Percentiles rank a stretch among this genome's conserved stretches.
Conservation (phyloP, 2,888 invertebrate genomes). For the Trissonchulus sp. region DNA sequence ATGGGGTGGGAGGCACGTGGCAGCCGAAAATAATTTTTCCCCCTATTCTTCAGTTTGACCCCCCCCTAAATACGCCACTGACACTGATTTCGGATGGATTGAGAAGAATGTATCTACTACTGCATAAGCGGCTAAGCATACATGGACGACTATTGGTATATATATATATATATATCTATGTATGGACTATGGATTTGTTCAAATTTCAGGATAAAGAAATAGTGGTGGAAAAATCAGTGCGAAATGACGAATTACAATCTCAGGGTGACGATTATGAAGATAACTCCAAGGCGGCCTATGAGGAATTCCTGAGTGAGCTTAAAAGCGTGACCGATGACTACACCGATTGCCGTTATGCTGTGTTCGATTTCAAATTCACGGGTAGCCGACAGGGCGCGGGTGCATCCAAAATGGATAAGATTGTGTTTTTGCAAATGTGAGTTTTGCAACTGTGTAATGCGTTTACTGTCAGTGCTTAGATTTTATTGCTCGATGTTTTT, state of each 20-base stretch:
- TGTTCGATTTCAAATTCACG: conserved; percentile 93
- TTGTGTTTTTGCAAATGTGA: conserved; percentile 90
- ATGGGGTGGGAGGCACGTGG: too few species aligned
- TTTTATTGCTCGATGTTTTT: too few species aligned
- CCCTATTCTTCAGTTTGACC: too few species aligned
- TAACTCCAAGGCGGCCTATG: conserved; percentile 67
- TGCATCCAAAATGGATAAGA: conserved; percentile 88
- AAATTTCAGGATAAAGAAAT: conserved; percentile 49
- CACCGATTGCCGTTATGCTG: conserved; percentile 87
- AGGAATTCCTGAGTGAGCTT: conserved; percentile 84
- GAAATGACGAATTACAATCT: conserved; percentile 43
- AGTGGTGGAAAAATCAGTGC: conserved; percentile 48
- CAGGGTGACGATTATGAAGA: conserved; percentile 48
- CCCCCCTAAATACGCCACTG: too few species aligned
- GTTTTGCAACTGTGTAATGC: conserved; percentile 28
- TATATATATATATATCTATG: too few species aligned
- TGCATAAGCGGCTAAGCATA: too few species aligned
- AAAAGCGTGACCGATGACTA: conserved; percentile 68
- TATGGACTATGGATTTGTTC: too few species aligned
- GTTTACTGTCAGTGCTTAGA: too few species aligned
- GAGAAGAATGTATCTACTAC: too few species aligned
- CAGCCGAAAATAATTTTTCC: too few species aligned
- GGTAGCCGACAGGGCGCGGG: conserved; percentile 79
- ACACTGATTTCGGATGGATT: too few species aligned
- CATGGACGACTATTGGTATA: too few species aligned